Conservation (phyloP, 92 coral and sea anemone species). For the Bergia sp. region DNA sequence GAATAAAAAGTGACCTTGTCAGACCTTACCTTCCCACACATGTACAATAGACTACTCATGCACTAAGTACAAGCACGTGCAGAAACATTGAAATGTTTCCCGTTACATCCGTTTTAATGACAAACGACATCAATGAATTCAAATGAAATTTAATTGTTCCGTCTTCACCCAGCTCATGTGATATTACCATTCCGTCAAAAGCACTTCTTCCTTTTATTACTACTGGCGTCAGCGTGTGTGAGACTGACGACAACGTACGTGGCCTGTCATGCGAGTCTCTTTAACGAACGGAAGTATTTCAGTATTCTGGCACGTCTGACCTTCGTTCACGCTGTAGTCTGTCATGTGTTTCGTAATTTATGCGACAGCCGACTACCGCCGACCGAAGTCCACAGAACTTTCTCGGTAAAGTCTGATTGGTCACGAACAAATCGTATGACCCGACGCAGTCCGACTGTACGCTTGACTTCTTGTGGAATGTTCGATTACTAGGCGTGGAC, state of each 20-base stretch:
- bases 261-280: background rate
- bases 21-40: no score
- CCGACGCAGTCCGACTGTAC: background rate
- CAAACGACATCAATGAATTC: background rate
- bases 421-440: constrained; percentile 4
- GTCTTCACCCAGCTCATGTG: constrained; percentile 12
- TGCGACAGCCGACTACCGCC: background rate
- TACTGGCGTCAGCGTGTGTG: background rate
- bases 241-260: background rate
- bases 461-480: constrained; percentile 19
- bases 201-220: background rate
- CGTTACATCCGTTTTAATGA: background rate
- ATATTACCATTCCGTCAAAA: background rate
- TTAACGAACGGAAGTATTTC: constrained; percentile 30
- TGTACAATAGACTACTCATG: no score
- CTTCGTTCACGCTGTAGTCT: constrained; percentile 26
- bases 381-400: constrained; percentile 5
- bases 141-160: background rate
- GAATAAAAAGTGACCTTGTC: no score
- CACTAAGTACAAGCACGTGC: background rate
- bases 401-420: constrained; percentile 20
- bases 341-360: background rate
- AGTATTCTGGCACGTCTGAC: background rate
- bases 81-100: background rate
- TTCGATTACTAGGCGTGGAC: constrained; percentile 31